A percentile compares a stretch with the other conserved stretches of the same genome.
These are phyloP conservation scores for Heliopora coerulea DNA, from an alignment of 92 coral and sea anemone genomes.

Conservation along the genomic window DNA sequence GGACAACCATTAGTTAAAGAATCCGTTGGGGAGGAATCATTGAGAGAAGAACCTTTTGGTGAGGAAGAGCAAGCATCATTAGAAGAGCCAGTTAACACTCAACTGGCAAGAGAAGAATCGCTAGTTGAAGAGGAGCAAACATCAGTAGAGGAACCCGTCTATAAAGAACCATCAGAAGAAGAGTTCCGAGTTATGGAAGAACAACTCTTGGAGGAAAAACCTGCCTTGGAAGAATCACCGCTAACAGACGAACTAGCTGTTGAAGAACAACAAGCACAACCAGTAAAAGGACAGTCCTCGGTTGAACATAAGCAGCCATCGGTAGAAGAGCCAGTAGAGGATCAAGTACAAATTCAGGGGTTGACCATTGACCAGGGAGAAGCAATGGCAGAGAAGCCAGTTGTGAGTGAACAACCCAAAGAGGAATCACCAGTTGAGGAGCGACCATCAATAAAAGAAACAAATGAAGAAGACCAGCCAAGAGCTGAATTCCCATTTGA, in stretches of 20 bases:
- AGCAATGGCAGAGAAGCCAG: neutral
- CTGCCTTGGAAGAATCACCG: conserved; percentile 9
- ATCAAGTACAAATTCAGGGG: neutral
- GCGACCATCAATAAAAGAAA: neutral
- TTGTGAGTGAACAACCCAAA: neutral
- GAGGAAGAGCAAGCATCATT: neutral
- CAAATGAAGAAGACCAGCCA: neutral
- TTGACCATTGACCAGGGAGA: neutral
- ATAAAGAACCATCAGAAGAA: conserved; percentile 6
- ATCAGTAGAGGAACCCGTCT: neutral
- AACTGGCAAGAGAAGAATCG: conserved; percentile 10
- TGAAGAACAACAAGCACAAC: conserved; percentile 13
- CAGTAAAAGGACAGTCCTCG: neutral
- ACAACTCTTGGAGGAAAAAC: neutral
- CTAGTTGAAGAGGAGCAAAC: conserved; percentile 1
- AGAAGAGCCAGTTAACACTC: neutral
- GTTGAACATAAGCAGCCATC: neutral
- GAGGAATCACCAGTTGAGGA: neutral
- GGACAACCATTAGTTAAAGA: neutral
- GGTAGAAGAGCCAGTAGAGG: neutral
- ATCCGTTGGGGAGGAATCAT: neutral
- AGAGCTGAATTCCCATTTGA: neutral
- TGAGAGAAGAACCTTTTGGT: neutral
- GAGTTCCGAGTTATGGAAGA: neutral
- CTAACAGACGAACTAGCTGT: neutral